phyloP scores from a whole-genome alignment of 2,113 vertebrate species.

The Halcyon malimbica region DNA sequence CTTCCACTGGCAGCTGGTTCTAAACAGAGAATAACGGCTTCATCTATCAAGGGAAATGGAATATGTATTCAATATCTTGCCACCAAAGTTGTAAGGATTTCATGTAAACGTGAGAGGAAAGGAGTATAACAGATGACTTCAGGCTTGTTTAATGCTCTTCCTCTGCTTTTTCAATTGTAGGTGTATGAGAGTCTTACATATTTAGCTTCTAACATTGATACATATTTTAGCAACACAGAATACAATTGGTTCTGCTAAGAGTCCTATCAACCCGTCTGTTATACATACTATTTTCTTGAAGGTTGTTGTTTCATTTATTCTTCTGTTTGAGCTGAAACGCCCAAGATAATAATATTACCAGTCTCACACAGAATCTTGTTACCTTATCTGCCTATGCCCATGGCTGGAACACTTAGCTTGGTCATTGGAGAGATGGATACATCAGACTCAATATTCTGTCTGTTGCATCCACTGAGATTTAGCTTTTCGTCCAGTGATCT shows the following conservation, averaged over 20 bases:
- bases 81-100: neutral
- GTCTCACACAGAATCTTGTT: neutral
- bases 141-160: slow-evolving; percentile 13
- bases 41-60: neutral
- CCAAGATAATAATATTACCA: neutral
- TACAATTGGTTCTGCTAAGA: slow-evolving; percentile 22
- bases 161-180: neutral
- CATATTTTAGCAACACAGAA: neutral
- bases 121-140: neutral
- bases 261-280: neutral
- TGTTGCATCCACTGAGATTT: neutral
- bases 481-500: neutral
- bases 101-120: neutral
- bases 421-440: neutral
- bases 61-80: neutral
- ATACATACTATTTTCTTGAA: neutral
- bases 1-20: neutral
- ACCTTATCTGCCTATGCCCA: fast-evolving
- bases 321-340: neutral
- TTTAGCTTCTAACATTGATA: slow-evolving; percentile 2
- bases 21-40: slow-evolving; percentile 16
- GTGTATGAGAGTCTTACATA: neutral
- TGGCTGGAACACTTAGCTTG: neutral
- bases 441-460: neutral
- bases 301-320: neutral